phyloP scores from a whole-genome alignment of 2,113 vertebrate genomes.

The Megaleporinus macrocephalus region DNA sequence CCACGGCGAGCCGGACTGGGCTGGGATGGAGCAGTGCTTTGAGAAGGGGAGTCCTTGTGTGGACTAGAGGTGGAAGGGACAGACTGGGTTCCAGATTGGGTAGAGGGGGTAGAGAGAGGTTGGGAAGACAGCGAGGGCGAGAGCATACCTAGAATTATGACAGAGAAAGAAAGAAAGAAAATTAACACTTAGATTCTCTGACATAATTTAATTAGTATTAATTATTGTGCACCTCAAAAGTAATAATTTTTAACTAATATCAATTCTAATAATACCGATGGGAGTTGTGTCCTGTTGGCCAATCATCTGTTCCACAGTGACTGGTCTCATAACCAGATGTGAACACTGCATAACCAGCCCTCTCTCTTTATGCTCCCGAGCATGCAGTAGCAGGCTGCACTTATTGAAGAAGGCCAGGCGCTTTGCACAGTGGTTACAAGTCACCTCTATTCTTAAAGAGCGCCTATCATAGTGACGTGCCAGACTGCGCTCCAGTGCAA shows the following conservation, averaged over 20 bases:
- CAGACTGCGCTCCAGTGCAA: conserved; percentile 92
- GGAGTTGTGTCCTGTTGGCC: conserved; percentile 86
- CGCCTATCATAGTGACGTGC: conserved; percentile 92
- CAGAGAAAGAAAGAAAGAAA: not conserved
- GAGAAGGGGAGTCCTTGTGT: conserved; percentile 69
- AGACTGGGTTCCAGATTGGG: conserved; percentile 51
- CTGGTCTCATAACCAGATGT: conserved; percentile 92
- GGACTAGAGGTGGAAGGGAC: conserved; percentile 74
- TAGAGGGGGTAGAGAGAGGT: conserved; percentile 48
- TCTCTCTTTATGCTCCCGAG: conserved; percentile 95
- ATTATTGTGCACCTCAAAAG: not conserved
- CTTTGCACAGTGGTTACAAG: conserved; percentile 95
- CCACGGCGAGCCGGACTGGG: conserved; percentile 69
- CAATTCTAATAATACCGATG: conserved; percentile 57
- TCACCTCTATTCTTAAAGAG: conserved; percentile 95
- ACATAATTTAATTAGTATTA: not conserved
- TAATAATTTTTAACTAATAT: not conserved
- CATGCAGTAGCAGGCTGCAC: conserved; percentile 93
- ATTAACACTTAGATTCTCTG: not conserved
- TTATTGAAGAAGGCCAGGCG: conserved; percentile 97
- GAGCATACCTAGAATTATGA: conserved; percentile 41
- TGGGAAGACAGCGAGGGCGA: conserved; percentile 62
- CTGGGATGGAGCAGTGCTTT: conserved; percentile 57
- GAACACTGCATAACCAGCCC: conserved; percentile 98
- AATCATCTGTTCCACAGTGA: conserved; percentile 94